Percentiles rank a stretch among this genome's conserved stretches.
Evolutionary conservation across 1,140 invertebrate genomes (phyloP).

Genomic region (Ladona fulva): DNA sequence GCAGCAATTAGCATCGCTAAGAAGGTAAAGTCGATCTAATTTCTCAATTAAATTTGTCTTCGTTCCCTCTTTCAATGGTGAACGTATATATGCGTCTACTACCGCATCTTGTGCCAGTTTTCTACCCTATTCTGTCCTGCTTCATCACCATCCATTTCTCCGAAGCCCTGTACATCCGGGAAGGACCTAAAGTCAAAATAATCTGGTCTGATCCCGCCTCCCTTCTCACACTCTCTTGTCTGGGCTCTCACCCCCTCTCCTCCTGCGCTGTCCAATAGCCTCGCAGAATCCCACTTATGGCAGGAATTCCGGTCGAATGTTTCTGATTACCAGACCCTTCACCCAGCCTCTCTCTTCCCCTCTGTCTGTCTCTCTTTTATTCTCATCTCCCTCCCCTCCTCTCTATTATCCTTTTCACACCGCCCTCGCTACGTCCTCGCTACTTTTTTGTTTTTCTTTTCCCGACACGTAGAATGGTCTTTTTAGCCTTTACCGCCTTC

Average conservation of each 20-base stretch:
- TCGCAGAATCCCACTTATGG: slow-evolving; percentile 2
- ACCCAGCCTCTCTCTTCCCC: background rate
- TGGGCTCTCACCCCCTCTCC: background rate
- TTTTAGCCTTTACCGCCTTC: background rate
- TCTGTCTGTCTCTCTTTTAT: background rate
- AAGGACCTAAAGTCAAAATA: background rate
- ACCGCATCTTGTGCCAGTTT: too few relatives aligned
- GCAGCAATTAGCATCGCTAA: too few relatives aligned
- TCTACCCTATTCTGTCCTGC: too few relatives aligned
- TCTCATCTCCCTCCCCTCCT: background rate
- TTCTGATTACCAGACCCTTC: background rate
- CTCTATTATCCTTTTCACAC: background rate
- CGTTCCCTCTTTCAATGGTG: too few relatives aligned
- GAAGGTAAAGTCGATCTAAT: too few relatives aligned
- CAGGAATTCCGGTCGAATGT: slow-evolving; percentile 3
- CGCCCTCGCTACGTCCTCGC: too few relatives aligned
- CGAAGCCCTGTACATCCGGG: too few relatives aligned
- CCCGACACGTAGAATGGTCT: background rate
- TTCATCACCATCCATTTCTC: too few relatives aligned
- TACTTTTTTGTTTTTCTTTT: background rate
- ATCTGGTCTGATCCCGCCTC: background rate
- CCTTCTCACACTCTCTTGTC: background rate
- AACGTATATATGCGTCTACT: too few relatives aligned
- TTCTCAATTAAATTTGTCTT: too few relatives aligned
- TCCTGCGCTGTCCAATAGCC: background rate